phyloP scores from a whole-genome alignment of 2,888 invertebrate species.

The Tipula lateralis region DNA sequence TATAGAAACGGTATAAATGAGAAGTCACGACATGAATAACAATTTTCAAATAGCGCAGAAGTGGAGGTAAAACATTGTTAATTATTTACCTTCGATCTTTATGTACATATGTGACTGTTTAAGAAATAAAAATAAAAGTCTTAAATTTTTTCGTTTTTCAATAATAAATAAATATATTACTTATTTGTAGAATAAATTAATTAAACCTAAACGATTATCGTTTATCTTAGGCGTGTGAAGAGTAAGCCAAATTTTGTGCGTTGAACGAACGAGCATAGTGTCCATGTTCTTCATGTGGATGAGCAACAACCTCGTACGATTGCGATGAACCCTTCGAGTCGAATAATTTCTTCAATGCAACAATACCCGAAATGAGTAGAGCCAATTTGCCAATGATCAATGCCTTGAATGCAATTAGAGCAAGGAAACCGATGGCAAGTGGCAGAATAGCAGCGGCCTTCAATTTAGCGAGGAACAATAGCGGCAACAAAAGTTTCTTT shows the following conservation, averaged over 20 bases:
- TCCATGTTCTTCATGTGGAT: constrained; percentile 57
- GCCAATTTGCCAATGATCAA: constrained; percentile 79
- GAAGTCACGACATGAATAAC: neutral
- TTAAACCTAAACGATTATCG: constrained; percentile 32
- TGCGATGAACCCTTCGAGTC: constrained; percentile 63
- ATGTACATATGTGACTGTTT: neutral
- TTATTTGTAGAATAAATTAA: constrained; percentile 14
- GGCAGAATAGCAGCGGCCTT: constrained; percentile 76
- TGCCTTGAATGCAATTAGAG: constrained; percentile 78
- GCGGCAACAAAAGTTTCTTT: constrained; percentile 68
- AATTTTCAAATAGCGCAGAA: neutral
- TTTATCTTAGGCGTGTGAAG: constrained; percentile 53
- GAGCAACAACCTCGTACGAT: constrained; percentile 72
- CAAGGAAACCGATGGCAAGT: constrained; percentile 69
- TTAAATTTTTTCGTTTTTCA: neutral
- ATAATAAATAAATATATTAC: constrained; percentile 20
- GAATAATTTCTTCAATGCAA: constrained; percentile 68
- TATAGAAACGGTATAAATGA: neutral
- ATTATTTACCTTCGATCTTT: neutral
- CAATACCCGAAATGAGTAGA: constrained; percentile 67
- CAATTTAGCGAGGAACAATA: constrained; percentile 70
- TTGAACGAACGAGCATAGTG: constrained; percentile 63
- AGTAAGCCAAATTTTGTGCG: constrained; percentile 68
- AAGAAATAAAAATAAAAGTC: neutral
- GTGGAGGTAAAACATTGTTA: neutral